phyloP scores from a whole-genome alignment of 2,797 vertebrate species.

The Acanthurus lineatus region DNA sequence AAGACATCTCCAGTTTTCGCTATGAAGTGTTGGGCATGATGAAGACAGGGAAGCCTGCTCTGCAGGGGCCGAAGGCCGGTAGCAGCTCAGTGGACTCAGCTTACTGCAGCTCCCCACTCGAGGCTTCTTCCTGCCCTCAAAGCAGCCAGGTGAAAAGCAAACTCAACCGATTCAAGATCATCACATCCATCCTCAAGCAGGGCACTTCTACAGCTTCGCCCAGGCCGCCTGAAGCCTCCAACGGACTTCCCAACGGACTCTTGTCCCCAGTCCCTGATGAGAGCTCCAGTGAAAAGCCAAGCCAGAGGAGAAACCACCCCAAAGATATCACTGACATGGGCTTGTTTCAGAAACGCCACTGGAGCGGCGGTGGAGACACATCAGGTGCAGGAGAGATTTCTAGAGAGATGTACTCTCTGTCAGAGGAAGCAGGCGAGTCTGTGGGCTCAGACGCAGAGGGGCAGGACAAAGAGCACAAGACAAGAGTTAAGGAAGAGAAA shows the following conservation, averaged over 20 bases:
- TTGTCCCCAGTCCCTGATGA: slow-evolving; percentile 64
- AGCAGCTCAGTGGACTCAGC: slow-evolving; percentile 71
- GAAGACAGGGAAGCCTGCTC: slow-evolving; percentile 88
- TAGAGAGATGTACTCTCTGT: slow-evolving; percentile 91
- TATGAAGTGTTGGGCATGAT: slow-evolving; percentile 98
- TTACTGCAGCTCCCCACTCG: slow-evolving; percentile 87
- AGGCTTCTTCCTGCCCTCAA: slow-evolving; percentile 77
- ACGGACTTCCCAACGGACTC: slow-evolving; percentile 89
- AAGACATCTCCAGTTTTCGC: slow-evolving; percentile 99
- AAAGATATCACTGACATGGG: slow-evolving; percentile 88
- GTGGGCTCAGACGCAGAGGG: slow-evolving; percentile 77
- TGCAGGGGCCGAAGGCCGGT: slow-evolving; percentile 81
- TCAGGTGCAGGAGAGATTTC: slow-evolving; percentile 67
- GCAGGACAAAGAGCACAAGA: slow-evolving; percentile 42
- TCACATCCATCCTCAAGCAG: slow-evolving; percentile 91
- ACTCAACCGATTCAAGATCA: slow-evolving; percentile 91
- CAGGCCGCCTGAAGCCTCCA: slow-evolving; percentile 85
- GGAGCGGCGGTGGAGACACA: slow-evolving; percentile 63
- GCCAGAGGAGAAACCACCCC: slow-evolving; percentile 86
- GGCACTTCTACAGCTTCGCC: slow-evolving; percentile 69
- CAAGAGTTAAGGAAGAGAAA: slow-evolving; percentile 41
- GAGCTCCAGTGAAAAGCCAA: slow-evolving; percentile 60
- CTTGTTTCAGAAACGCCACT: slow-evolving; percentile 89
- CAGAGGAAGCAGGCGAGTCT: slow-evolving; percentile 89
- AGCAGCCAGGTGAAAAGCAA: slow-evolving; percentile 87